Percentiles rank a stretch among this genome's conserved stretches.
Evolutionary conservation across 2,888 invertebrate species (phyloP).

Genomic region (Pilophorus perplexus): DNA sequence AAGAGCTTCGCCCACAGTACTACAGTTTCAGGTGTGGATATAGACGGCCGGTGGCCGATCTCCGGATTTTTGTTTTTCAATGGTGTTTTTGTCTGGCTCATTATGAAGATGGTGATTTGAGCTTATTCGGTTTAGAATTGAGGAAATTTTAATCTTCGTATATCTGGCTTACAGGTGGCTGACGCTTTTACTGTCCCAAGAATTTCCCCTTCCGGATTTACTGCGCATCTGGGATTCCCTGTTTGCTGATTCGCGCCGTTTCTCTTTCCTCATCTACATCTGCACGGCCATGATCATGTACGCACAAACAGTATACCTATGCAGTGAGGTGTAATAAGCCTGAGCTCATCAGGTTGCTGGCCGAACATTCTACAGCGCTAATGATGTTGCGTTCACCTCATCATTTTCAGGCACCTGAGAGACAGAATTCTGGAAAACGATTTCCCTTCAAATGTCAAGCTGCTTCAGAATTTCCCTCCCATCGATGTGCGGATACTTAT

Average conservation of each 20-base stretch:
- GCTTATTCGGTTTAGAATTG: not conserved
- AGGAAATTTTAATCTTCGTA: not conserved
- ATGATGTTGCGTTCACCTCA: not conserved
- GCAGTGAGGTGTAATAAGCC: not conserved
- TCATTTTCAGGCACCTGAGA: conserved; percentile 67
- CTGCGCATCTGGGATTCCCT: conserved; percentile 96
- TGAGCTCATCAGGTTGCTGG: too few relatives aligned
- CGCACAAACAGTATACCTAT: too few relatives aligned
- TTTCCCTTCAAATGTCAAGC: conserved; percentile 90
- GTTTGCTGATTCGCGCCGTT: conserved; percentile 85
- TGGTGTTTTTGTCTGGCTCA: too few relatives aligned
- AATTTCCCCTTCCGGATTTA: conserved; percentile 95
- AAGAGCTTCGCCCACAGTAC: conserved; percentile 91
- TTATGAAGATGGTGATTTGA: too few relatives aligned
- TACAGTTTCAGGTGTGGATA: conserved; percentile 80
- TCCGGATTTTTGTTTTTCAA: too few relatives aligned
- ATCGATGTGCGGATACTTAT: conserved; percentile 83
- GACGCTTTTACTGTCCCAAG: conserved; percentile 91
- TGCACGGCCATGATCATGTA: conserved; percentile 98
- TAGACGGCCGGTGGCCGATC: not conserved
- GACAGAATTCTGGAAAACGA: conserved; percentile 81
- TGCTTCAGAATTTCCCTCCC: conserved; percentile 88
- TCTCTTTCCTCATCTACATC: conserved; percentile 85
- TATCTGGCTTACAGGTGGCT: conserved; percentile 73
- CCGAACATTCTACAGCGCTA: not conserved